A percentile compares a stretch with the other conserved stretches of the same genome.
phyloP scores from a whole-genome alignment of 2,113 vertebrate genomes.

The Cercocebus atys region DNA sequence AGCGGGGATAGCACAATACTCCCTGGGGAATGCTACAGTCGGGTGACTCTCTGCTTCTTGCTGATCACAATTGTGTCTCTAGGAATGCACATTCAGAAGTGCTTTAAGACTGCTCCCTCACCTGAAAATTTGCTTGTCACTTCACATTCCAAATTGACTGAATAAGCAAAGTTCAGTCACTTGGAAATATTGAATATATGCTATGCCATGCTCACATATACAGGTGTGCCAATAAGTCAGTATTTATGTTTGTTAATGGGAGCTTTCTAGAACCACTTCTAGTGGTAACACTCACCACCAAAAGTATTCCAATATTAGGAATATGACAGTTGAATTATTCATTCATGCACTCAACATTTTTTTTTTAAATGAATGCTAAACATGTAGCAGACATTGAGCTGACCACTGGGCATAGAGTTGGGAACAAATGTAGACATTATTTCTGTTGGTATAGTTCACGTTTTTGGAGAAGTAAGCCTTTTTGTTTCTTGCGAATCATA shows the following conservation, averaged over 20 bases:
- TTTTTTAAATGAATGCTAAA: neutral
- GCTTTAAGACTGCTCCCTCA: neutral
- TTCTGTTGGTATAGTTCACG: neutral
- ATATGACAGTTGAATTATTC: neutral
- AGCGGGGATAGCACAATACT: neutral
- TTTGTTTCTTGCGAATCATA: neutral
- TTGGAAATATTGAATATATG: neutral
- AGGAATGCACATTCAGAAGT: no score
- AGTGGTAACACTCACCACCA: neutral
- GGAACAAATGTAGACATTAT: neutral
- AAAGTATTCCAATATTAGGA: neutral
- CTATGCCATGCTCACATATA: neutral
- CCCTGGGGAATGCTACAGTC: neutral
- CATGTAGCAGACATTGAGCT: neutral
- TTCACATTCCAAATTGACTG: neutral
- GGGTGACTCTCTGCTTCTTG: neutral
- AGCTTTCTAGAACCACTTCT: conserved; percentile 18
- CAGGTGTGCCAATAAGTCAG: neutral
- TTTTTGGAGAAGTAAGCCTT: neutral
- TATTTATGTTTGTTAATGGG: neutral
- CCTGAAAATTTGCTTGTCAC: neutral
- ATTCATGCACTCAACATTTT: neutral
- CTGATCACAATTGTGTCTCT: neutral
- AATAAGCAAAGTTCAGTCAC: neutral
- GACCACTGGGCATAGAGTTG: neutral